Percentiles rank a stretch among this genome's conserved stretches.
These are phyloP conservation scores for Argopecten irradians DNA, from an alignment of 1,140 invertebrate genomes.

Conservation along the genomic window DNA sequence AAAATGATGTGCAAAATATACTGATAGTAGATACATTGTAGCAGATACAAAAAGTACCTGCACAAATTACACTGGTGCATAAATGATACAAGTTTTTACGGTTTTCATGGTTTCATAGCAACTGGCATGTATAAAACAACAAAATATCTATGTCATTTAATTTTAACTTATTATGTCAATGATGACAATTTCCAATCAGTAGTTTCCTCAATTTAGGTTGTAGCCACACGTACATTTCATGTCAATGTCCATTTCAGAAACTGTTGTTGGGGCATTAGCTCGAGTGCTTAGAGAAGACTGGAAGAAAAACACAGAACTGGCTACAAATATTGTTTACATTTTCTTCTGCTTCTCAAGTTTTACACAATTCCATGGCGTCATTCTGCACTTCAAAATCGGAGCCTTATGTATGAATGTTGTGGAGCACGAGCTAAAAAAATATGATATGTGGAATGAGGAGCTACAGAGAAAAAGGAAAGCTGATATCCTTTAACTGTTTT, in stretches of 20 bases:
- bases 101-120: too few relatives aligned
- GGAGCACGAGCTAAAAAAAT: slow-evolving; percentile 94
- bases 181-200: too few relatives aligned
- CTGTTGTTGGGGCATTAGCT: slow-evolving; percentile 95
- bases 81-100: too few relatives aligned
- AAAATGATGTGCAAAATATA: too few relatives aligned
- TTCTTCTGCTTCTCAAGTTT: slow-evolving; percentile 99
- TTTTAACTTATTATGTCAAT: too few relatives aligned
- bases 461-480: slow-evolving; percentile 82
- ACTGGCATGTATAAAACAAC: too few relatives aligned
- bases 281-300: slow-evolving; percentile 97
- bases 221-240: too few relatives aligned
- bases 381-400: slow-evolving; percentile 91
- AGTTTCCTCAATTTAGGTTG: too few relatives aligned
- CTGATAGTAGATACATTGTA: too few relatives aligned
- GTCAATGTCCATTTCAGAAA: slow-evolving; percentile 84
- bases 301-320: slow-evolving; percentile 95
- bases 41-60: too few relatives aligned
- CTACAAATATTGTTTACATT: slow-evolving; percentile 96
- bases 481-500: slow-evolving; percentile 73
- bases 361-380: slow-evolving; percentile 94
- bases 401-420: slow-evolving; percentile 97
- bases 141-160: too few relatives aligned
- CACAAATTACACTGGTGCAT: too few relatives aligned
- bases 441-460: slow-evolving; percentile 95